phyloP scores from a whole-genome alignment of 2,888 invertebrate species.

The Lepidocyrtoides sp. region DNA sequence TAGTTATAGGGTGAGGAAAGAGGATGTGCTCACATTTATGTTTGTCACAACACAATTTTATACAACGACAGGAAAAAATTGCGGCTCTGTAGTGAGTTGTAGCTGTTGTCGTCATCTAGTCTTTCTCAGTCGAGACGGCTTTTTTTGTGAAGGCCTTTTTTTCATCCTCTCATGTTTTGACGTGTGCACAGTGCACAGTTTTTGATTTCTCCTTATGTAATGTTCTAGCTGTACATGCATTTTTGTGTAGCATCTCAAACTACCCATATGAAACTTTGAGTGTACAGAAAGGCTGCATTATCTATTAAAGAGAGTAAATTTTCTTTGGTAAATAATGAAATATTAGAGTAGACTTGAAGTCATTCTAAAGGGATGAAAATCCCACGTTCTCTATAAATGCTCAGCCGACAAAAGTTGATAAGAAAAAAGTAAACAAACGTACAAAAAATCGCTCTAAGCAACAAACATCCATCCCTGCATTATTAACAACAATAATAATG shows the following conservation, averaged over 20 bases:
- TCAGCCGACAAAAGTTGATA: constrained; percentile 43
- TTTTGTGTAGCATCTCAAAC: too few species aligned
- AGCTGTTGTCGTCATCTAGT: background rate
- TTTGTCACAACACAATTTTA: too few species aligned
- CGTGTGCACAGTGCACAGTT: background rate
- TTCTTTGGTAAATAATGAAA: constrained; percentile 18
- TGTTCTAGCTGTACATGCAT: too few species aligned
- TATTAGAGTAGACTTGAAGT: background rate
- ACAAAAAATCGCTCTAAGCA: constrained; percentile 46
- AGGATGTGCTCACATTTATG: too few species aligned
- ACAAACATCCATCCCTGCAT: constrained; percentile 11
- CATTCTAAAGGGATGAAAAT: constrained; percentile 27
- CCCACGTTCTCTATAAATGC: constrained; percentile 27
- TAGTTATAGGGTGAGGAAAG: too few species aligned
- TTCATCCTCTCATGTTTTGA: background rate
- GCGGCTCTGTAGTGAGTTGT: background rate
- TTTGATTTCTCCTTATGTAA: constrained; percentile 7
- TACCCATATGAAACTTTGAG: background rate
- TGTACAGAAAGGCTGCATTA: background rate
- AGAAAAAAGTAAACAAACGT: constrained; percentile 33
- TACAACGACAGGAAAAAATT: background rate
- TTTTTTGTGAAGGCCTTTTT: background rate
- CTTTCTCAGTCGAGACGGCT: background rate
- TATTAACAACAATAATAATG: constrained; percentile 58
- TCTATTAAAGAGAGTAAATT: background rate